Evolutionary conservation across 2,113 vertebrate genomes (phyloP), one percentile per base, ranked within the genome.

Genomic region (Fulmarus glacialis): DNA sequence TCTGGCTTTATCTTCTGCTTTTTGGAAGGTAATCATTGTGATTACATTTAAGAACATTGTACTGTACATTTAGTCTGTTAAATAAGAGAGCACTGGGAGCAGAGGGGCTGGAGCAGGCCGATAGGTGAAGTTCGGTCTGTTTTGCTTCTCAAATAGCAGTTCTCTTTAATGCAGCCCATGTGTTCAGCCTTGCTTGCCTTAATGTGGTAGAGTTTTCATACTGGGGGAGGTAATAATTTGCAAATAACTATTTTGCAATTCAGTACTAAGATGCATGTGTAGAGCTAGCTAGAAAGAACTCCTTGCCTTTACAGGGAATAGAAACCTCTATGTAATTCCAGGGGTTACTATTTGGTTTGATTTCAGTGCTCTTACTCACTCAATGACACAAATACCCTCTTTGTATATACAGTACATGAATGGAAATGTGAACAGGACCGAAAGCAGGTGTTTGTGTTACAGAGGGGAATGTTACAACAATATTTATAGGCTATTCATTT

Each of bases 121-220:
- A 14, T 56, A 82, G 58, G 79, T 96, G 77, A 93, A 97, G 96
- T 97, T 90, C 91, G 86, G 71, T 80, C 82, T n/a, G 43, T 71
- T 97, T 96, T 92, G 79, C 91, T 92, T 96, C 43, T 91, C 55
- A 26, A 93, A 95, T 79, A 78, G 82, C 70, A 83, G 55, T 66
- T 91, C 60, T 82, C 42, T 74, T 87, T 97, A 96, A 98, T 96
- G 80, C 91, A 92, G 81, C 97, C 93, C 96, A 90, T 96, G 82
- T 97, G 89, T 95, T 94, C 89, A 91, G 95, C 59, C 62, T 83
- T 68, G 53, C 75, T 82, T 86, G 77, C 64, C 89, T 88, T 94
- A 94, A 94, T 81, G 83, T 94, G 86, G 63, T 94, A 74, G 87
- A 87, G 67, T 95, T 98, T 97, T 95, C 70, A 78, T 97, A 84